Evolutionary conservation across 2,113 vertebrate genomes (phyloP).

Genomic region (Eudyptes chrysolophus): DNA sequence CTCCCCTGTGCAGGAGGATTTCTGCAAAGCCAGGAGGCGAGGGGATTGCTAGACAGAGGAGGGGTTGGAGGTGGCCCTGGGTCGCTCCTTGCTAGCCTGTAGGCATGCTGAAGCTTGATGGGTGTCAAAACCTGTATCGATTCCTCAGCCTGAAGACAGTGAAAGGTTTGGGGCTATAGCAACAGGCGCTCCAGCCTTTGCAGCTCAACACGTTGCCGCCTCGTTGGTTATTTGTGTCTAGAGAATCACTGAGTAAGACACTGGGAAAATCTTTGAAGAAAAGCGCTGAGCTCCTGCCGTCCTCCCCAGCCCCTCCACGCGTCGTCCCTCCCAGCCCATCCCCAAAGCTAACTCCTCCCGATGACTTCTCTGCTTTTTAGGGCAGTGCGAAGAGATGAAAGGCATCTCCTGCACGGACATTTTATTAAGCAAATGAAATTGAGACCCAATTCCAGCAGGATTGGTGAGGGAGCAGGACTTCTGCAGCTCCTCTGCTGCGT

Average conservation of each 20-base stretch:
- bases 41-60: not conserved
- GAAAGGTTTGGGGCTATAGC: not conserved
- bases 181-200: not conserved
- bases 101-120: not conserved
- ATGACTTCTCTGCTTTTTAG: not conserved
- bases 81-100: not conserved
- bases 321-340: not conserved
- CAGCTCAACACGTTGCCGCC: not conserved
- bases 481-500: fast-evolving
- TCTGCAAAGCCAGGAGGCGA: not conserved
- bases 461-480: not conserved
- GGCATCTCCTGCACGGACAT: not conserved
- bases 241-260: conserved; percentile 7
- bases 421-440: not conserved
- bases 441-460: not conserved
- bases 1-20: not conserved
- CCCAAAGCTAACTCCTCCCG: not conserved
- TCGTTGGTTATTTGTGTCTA: not conserved
- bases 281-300: not conserved
- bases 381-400: not conserved
- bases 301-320: not conserved
- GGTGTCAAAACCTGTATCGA: not conserved
- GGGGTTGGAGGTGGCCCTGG: not conserved
- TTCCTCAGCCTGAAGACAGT: not conserved
- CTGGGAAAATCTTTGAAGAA: not conserved